phyloP scores from a whole-genome alignment of 2,113 vertebrate genomes.

The Sardina pilchardus region DNA sequence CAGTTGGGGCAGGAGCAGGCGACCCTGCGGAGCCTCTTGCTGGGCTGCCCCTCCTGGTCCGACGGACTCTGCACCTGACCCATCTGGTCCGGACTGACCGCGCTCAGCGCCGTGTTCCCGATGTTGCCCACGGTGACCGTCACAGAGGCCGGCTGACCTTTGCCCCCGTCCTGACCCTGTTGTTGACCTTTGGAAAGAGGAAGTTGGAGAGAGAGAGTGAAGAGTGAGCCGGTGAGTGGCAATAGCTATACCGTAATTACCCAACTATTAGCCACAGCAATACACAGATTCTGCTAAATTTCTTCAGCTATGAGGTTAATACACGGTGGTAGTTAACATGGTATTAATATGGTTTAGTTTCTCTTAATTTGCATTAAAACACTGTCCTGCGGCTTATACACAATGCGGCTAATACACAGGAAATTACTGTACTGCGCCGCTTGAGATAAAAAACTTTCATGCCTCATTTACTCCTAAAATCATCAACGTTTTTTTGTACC shows the following conservation, averaged over 20 bases:
- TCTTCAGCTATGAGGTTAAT: too few relatives aligned
- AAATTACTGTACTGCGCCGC: too few relatives aligned
- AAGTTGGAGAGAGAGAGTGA: not conserved
- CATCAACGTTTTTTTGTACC: not conserved
- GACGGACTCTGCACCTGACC: conserved; percentile 92
- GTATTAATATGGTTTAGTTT: too few relatives aligned
- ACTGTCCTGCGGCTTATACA: too few relatives aligned
- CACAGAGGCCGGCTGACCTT: conserved; percentile 90
- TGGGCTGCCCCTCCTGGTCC: conserved; percentile 90
- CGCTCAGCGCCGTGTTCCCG: conserved; percentile 84
- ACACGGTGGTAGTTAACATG: too few relatives aligned
- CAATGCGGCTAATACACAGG: too few relatives aligned
- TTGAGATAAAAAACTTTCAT: not conserved
- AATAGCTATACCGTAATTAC: too few relatives aligned
- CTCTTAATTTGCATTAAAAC: too few relatives aligned
- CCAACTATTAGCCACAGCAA: too few relatives aligned
- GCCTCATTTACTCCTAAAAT: not conserved
- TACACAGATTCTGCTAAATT: too few relatives aligned
- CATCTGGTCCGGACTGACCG: conserved; percentile 93
- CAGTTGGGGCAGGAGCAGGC: conserved; percentile 98
- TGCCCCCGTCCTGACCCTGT: conserved; percentile 90
- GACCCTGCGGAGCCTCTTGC: conserved; percentile 92
- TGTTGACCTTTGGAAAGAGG: conserved; percentile 81
- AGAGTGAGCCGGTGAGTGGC: not conserved
- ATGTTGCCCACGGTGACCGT: conserved; percentile 91